phyloP scores from a whole-genome alignment of 1,140 invertebrate genomes.

The Polypedilum pembai region DNA sequence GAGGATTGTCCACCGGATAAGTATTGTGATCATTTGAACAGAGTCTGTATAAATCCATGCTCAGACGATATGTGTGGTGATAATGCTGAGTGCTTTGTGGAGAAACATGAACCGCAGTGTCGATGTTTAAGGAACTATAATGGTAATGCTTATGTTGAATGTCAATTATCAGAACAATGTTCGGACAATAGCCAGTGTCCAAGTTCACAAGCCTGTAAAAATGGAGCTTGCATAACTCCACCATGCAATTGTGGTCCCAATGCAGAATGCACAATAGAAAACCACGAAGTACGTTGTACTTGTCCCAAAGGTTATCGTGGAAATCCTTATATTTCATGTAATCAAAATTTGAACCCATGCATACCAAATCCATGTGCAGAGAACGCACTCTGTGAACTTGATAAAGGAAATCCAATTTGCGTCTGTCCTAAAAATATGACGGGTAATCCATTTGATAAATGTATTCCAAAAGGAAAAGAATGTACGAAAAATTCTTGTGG shows the following conservation, averaged over 20 bases:
- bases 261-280: slow-evolving; percentile 66
- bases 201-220: slow-evolving; percentile 62
- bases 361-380: slow-evolving; percentile 75
- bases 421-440: slow-evolving; percentile 82
- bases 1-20: slow-evolving; percentile 78
- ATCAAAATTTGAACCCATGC: slow-evolving; percentile 61
- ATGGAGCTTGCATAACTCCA: slow-evolving; percentile 58
- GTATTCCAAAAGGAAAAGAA: slow-evolving; percentile 80
- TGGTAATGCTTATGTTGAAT: slow-evolving; percentile 72
- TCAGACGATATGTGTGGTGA: slow-evolving; percentile 72
- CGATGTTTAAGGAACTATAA: slow-evolving; percentile 64
- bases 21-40: slow-evolving; percentile 70
- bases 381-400: slow-evolving; percentile 74
- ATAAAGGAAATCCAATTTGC: slow-evolving; percentile 79
- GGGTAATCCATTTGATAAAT: slow-evolving; percentile 84
- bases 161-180: slow-evolving; percentile 59
- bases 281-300: slow-evolving; percentile 65
- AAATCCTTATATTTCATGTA: slow-evolving; percentile 55
- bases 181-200: slow-evolving; percentile 59
- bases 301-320: slow-evolving; percentile 68
- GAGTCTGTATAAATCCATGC: slow-evolving; percentile 77
- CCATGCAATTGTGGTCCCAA: slow-evolving; percentile 69
- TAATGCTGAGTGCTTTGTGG: slow-evolving; percentile 70
- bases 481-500: slow-evolving; percentile 80
- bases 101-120: slow-evolving; percentile 70